Evolutionary conservation across 23 tunicate species (phyloP), one percentile per base, ranked within the genome.

Genomic region (Styela clava): DNA sequence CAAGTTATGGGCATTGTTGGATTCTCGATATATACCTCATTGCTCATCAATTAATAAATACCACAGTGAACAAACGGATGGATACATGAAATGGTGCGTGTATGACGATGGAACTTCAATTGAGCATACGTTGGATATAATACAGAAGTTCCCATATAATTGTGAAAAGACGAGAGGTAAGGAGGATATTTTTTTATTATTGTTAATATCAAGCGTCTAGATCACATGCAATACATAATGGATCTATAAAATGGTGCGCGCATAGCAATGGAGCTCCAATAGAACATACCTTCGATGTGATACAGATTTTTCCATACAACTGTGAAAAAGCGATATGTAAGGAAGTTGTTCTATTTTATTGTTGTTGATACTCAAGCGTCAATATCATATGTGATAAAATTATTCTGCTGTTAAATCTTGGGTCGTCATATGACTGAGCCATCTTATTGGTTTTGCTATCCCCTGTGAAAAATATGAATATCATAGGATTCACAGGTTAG

Each of bases 281-380:
- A 18, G 35, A 35, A 5, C 23, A 71, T 34, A 71, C 77, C 16
- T 28, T 31, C 12, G 77, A 71, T 7, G 29, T 28, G 24, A 35
- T 16, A 16, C 7, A 18, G 2, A 22, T 16, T 3, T 71, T 71
- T 71, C 77, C 77, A 3, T 71, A 71, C 16, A 16, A 71, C 29
- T 71, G 77, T 35, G 37, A 71, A 26, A 71, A 29, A 71, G 34
- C 34, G 32, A 71, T 35, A 71, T 33, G 77, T 71, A 26, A 34
- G 77, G 3, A 5, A 24, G n/a, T n/a, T n/a, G n/a, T n/a, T n/a
- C n/a, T n/a, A n/a, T n/a, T n/a, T n/a, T n/a, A n/a, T n/a, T n/a
- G n/a, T n/a, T n/a, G n/a, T n/a, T n/a, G n/a, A n/a, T n/a, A n/a
- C n/a, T n/a, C n/a, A n/a, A n/a, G n/a, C n/a, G n/a, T n/a, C n/a